Evolutionary conservation across 2,888 invertebrate genomes (phyloP).

Genomic region (Athalia cordata): DNA sequence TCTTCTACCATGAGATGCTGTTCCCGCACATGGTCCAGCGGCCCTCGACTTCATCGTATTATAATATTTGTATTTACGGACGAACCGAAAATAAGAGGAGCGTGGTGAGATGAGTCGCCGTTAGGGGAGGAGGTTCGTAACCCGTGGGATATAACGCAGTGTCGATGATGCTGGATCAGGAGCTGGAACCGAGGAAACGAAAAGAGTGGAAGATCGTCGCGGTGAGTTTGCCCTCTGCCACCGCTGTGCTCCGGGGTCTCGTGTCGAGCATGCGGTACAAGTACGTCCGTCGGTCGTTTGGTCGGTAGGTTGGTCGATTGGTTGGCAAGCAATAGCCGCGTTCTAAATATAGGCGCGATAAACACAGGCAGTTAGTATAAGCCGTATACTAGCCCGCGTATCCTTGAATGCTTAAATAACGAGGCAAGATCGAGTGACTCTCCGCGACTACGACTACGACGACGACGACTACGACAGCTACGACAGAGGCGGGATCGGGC

Average conservation of each 20-base stretch:
- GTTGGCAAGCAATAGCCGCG: slow-evolving; percentile 66
- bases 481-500: neutral
- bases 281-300: neutral
- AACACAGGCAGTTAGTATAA: slow-evolving; percentile 68
- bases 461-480: neutral
- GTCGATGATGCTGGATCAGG: too few species aligned
- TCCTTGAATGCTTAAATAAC: slow-evolving; percentile 54
- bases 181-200: too few species aligned
- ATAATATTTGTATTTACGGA: too few species aligned
- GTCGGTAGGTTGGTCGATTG: slow-evolving; percentile 56
- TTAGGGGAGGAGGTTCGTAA: too few species aligned
- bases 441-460: slow-evolving; percentile 5
- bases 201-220: neutral
- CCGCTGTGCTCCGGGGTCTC: slow-evolving; percentile 18
- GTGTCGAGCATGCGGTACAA: slow-evolving; percentile 14
- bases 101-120: too few species aligned
- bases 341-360: slow-evolving; percentile 70
- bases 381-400: slow-evolving; percentile 56
- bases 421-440: slow-evolving; percentile 42
- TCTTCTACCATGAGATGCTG: too few species aligned
- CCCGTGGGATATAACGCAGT: too few species aligned
- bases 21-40: too few species aligned
- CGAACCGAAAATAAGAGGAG: too few species aligned
- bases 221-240: slow-evolving; percentile 13
- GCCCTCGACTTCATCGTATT: too few species aligned